Base-by-base conservation (phyloP, 2,113 vertebrate species). In the Hydropotes inermis region DNA sequence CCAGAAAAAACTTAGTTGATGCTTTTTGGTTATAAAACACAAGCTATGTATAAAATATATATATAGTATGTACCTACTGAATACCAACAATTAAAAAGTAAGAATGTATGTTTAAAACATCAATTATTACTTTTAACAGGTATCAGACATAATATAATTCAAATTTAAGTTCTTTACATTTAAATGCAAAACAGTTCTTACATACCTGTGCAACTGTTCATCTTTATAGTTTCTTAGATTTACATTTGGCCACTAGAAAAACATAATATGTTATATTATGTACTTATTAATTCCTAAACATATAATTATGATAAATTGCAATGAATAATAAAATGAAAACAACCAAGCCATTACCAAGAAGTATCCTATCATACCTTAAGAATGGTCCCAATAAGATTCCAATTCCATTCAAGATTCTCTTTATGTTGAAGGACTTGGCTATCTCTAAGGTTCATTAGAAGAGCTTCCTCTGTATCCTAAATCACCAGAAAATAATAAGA, bases 221-320 rank as follows among this genome's bases (percentile, higher is more conserved):
- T 99, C 99, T 99, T 99, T 99, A 98, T 99, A 99, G 99, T 99
- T 99, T 98, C 99, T 99, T 95, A 99, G 99, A 98, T 99, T 99
- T 98, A 99, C 99, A 98, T 99, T 99, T 99, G 99, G 99, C 99
- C 99, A 99, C 99, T 99, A 97, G 91, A 98, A 99, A 97, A 87
- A 98, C 93, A 99, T 78, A 97, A 0, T 89, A 61, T 76, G 91
- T 98, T 96, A 89, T 17, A 96, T 97, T 70, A 97, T 79, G 3
- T 89, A 97, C 78, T 74, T 96, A 94, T 87, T 54, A 97, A 52
- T 88, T 52, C 33, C 85, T 92, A 97, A 95, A 86, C 43, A 97
- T 50, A 36, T 57, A 93, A 95, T 16, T 82, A 45, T 89, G 43
- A 94, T 61, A 85, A 83, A 84, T 70, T 57, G 84, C 21, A 94